Evolutionary conservation across 1,140 invertebrate species (phyloP).

Genomic region (Diorhabda sublineata): DNA sequence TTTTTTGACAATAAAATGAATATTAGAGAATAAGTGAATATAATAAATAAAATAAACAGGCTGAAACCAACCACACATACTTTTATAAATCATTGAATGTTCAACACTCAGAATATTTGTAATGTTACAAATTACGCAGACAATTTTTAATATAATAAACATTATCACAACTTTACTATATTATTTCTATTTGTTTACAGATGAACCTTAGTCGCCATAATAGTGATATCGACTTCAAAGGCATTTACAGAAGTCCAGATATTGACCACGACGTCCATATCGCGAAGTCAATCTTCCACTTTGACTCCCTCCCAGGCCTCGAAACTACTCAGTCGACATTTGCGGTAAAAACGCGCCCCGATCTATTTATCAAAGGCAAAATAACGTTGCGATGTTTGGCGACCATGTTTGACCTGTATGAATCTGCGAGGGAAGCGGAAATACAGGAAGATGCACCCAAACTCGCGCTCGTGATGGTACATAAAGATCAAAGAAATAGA

Average conservation of each 20-base stretch:
- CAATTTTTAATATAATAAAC: too few species aligned
- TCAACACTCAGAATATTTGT: too few species aligned
- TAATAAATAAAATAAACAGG: too few species aligned
- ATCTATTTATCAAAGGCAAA: conserved; percentile 47
- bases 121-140: too few species aligned
- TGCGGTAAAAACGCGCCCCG: conserved; percentile 42
- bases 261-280: conserved; percentile 25
- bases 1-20: too few species aligned
- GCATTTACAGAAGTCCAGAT: neutral
- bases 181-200: conserved; percentile 10
- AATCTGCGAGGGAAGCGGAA: conserved; percentile 41
- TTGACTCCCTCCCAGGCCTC: conserved; percentile 43
- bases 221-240: neutral
- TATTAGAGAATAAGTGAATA: too few species aligned
- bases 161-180: too few species aligned
- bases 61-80: too few species aligned
- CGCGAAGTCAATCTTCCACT: conserved; percentile 29
- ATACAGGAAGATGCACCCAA: conserved; percentile 49
- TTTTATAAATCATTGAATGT: too few species aligned
- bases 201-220: neutral
- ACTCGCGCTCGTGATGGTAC: conserved; percentile 48
- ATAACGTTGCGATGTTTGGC: conserved; percentile 49
- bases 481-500: conserved; percentile 41
- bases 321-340: conserved; percentile 45
- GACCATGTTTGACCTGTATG: conserved; percentile 48